A percentile compares a stretch with the other conserved stretches of the same genome.
phyloP scores from a whole-genome alignment of 2,888 invertebrate species.

The Lasiommata megera region DNA sequence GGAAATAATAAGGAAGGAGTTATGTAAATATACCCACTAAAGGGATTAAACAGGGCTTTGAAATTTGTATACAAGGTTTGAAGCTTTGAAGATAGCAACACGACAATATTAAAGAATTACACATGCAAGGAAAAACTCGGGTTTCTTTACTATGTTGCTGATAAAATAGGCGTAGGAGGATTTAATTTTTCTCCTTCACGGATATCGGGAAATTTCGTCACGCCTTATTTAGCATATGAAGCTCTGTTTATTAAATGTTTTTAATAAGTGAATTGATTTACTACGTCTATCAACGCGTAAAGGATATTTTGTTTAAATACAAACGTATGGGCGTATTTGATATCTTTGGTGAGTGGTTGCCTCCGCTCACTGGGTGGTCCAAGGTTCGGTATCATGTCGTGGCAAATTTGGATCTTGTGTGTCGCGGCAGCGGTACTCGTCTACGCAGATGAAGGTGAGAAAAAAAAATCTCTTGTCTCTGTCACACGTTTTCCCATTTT shows the following conservation, averaged over 20 bases:
- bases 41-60: too few relatives aligned
- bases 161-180: too few relatives aligned
- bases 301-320: conserved; percentile 51
- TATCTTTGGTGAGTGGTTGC: conserved; percentile 57
- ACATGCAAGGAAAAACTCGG: too few relatives aligned
- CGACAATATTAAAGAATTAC: too few relatives aligned
- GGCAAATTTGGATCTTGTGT: conserved; percentile 31
- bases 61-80: too few relatives aligned
- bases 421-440: conserved; percentile 16
- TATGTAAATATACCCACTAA: too few relatives aligned
- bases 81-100: too few relatives aligned
- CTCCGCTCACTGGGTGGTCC: conserved; percentile 51
- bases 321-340: neutral
- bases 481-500: too few relatives aligned
- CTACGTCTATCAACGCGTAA: conserved; percentile 54
- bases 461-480: too few relatives aligned
- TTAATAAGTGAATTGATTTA: conserved; percentile 66
- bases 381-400: conserved; percentile 37
- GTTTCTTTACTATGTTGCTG: too few relatives aligned
- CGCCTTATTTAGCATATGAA: conserved; percentile 51
- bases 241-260: conserved; percentile 44
- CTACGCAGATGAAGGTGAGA: conserved; percentile 27
- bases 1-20: too few relatives aligned
- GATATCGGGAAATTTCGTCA: conserved; percentile 34
- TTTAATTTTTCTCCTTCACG: conserved; percentile 19